Evolutionary conservation across 1,140 invertebrate species (phyloP).

Genomic region (Caenorhabditis brenneri): DNA sequence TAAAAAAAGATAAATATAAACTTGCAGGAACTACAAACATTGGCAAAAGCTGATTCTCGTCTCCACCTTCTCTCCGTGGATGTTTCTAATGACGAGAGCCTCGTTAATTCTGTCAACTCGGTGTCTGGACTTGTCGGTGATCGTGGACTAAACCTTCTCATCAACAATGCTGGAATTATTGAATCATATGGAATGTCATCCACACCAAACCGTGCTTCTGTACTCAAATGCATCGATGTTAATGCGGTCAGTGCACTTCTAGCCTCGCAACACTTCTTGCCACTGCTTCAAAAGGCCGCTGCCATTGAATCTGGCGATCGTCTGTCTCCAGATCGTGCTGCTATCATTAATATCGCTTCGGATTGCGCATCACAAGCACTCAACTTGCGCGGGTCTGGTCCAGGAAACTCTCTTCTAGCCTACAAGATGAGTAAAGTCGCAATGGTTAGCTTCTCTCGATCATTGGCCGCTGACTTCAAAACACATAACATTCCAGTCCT

Average conservation of each 20-base stretch:
- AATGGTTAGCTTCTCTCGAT: constrained; percentile 20
- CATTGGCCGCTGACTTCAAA: constrained; percentile 30
- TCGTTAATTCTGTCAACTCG: not conserved
- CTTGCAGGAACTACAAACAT: constrained; percentile 2
- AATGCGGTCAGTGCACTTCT: constrained; percentile 46
- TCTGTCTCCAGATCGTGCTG: constrained; percentile 34
- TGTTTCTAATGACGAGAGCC: constrained; percentile 35
- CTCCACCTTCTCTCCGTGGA: constrained; percentile 38
- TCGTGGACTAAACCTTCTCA: constrained; percentile 41
- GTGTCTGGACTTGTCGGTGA: constrained; percentile 44
- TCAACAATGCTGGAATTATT: constrained; percentile 55
- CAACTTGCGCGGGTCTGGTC: constrained; percentile 43
- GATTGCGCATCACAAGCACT: constrained; percentile 44
- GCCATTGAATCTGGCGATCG: not conserved
- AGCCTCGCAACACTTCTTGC: constrained; percentile 49
- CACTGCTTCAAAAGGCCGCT: constrained; percentile 47
- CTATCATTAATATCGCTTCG: constrained; percentile 49
- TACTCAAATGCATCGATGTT: constrained; percentile 37
- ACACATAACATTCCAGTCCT: constrained; percentile 16
- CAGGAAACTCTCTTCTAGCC: constrained; percentile 15
- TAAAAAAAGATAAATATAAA: not conserved
- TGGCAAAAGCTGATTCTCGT: constrained; percentile 21
- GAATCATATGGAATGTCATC: constrained; percentile 22
- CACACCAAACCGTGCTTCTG: not conserved
- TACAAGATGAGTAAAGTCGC: constrained; percentile 54